Percentiles rank a stretch among this genome's conserved stretches.
phyloP scores from a whole-genome alignment of 1,140 invertebrate genomes.

The Drosophila seguyi region DNA sequence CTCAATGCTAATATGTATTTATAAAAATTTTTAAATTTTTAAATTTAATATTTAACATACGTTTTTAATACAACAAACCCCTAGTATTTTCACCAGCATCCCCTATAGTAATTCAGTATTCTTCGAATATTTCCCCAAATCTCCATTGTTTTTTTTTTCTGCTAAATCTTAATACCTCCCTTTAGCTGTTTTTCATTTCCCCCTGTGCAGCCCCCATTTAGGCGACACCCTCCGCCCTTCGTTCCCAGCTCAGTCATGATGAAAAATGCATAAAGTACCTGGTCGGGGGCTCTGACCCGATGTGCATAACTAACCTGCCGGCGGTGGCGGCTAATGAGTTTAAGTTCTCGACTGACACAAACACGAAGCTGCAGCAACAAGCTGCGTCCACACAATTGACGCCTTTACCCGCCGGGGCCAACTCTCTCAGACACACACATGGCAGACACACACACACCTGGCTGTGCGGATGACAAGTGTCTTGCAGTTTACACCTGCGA shows the following conservation, averaged over 20 bases:
- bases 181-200: not conserved
- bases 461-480: conserved; percentile 39
- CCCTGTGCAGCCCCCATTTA: conserved; percentile 22
- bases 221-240: not conserved
- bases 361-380: conserved; percentile 31
- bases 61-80: no score
- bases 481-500: conserved; percentile 45
- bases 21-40: no score
- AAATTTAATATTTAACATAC: no score
- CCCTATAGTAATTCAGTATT: not conserved
- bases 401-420: conserved; percentile 43
- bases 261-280: conserved; percentile 75
- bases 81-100: no score
- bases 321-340: conserved; percentile 78
- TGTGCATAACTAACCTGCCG: conserved; percentile 68
- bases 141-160: not conserved
- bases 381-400: conserved; percentile 69
- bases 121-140: not conserved
- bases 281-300: conserved; percentile 40
- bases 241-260: conserved; percentile 46
- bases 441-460: not conserved
- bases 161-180: not conserved
- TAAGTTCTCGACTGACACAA: conserved; percentile 74
- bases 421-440: conserved; percentile 6
- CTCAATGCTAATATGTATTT: no score